Percentiles rank a stretch among this genome's conserved stretches.
phyloP scores from a whole-genome alignment of 2,797 vertebrate species.

The Cynopterus sphinx region DNA sequence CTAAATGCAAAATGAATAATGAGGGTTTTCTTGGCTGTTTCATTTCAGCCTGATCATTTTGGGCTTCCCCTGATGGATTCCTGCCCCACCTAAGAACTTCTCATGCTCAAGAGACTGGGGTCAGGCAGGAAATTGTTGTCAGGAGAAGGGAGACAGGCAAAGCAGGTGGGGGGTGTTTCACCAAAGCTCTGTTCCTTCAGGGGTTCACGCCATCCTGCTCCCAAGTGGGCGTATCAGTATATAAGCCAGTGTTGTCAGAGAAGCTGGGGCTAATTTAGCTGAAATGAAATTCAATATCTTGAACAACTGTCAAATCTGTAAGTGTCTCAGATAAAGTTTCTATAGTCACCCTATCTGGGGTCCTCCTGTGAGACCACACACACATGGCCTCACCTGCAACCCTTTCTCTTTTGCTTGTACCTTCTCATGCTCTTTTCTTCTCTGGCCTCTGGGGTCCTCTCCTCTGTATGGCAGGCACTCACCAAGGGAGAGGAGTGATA shows the following conservation, averaged over 20 bases:
- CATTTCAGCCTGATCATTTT: constrained; percentile 3
- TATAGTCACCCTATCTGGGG: constrained; percentile 42
- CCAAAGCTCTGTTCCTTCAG: constrained; percentile 50
- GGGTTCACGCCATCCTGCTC: background rate
- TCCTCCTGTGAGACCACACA: constrained; percentile 47
- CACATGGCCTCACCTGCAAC: background rate
- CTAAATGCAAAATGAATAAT: constrained; percentile 40
- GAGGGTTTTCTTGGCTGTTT: constrained; percentile 42
- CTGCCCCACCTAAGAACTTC: constrained; percentile 43
- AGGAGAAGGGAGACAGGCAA: constrained; percentile 48
- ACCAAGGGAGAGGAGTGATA: background rate
- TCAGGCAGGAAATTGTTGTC: constrained; percentile 37
- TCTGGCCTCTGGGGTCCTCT: background rate
- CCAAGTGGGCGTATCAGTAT: constrained; percentile 50
- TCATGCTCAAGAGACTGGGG: background rate
- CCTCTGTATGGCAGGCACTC: background rate
- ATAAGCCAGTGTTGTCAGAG: constrained; percentile 65
- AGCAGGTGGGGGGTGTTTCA: constrained; percentile 47
- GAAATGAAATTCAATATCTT: constrained; percentile 79
- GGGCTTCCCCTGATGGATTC: background rate
- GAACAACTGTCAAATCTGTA: constrained; percentile 76
- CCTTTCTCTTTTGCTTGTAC: background rate
- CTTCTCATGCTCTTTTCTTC: background rate
- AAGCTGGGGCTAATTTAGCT: constrained; percentile 74
- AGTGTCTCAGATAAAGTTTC: constrained; percentile 80